Evolutionary conservation across 2,113 vertebrate species (phyloP).

Genomic region (Trochalopteron elliotii): DNA sequence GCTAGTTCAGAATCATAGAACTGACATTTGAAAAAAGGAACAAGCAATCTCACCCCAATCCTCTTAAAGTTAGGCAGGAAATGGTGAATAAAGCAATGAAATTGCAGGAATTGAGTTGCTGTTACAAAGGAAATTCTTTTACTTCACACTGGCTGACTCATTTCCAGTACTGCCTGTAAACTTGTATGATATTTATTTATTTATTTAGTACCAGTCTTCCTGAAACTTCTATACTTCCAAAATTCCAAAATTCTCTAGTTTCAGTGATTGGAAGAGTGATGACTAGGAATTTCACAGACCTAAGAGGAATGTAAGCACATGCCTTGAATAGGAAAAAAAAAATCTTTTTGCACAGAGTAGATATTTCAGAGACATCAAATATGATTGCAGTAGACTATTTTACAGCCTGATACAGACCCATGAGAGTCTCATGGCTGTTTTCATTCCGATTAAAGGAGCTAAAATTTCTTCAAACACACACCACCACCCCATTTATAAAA

Average conservation of each 20-base stretch:
- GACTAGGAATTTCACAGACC: background rate
- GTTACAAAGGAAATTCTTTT: conserved; percentile 33
- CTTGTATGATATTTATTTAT: background rate
- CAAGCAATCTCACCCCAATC: conserved; percentile 30
- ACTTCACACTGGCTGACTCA: background rate
- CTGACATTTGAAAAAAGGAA: conserved; percentile 8
- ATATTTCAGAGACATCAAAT: background rate
- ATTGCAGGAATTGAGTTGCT: conserved; percentile 51
- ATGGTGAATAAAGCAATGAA: background rate
- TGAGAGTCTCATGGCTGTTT: background rate
- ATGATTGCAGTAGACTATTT: background rate
- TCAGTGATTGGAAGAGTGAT: background rate
- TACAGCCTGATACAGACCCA: background rate
- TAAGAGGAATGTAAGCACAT: background rate
- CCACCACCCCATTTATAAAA: background rate
- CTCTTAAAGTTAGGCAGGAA: conserved; percentile 29
- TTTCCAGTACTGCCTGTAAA: background rate
- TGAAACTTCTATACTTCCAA: background rate
- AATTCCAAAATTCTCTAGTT: background rate
- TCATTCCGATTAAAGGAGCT: background rate
- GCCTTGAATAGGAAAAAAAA: background rate
- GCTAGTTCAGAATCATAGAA: conserved; percentile 20
- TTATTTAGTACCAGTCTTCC: background rate
- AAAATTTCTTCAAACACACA: background rate
- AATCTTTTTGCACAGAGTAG: background rate